Conservation (phyloP, 2,797 vertebrate species). For the Clamator glandarius region DNA sequence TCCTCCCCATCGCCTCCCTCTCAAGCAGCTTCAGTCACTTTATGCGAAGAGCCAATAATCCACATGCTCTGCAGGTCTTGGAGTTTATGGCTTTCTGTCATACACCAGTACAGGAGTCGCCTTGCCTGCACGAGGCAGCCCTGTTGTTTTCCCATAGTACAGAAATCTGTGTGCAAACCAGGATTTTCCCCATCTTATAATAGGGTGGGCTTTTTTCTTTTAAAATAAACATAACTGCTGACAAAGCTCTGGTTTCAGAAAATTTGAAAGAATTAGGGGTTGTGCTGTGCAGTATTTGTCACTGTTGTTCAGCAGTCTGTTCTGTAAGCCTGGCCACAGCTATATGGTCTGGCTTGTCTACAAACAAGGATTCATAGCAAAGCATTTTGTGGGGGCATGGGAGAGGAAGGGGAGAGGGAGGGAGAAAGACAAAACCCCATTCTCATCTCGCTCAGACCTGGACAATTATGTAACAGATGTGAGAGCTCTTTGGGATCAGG, state of each 20-base stretch:
- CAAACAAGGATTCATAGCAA: neutral
- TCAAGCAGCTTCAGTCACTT: neutral
- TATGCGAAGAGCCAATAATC: neutral
- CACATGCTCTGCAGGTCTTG: neutral
- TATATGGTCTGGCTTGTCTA: neutral
- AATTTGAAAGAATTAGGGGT: neutral
- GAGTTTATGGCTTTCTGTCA: neutral
- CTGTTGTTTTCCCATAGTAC: neutral
- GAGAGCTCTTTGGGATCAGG: neutral
- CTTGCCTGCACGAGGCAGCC: neutral
- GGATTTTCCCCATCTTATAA: neutral
- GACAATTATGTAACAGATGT: neutral
- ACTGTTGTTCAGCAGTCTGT: neutral
- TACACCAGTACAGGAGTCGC: neutral
- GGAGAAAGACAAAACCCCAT: neutral
- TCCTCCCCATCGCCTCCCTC: neutral
- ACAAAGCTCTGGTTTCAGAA: conserved; percentile 7
- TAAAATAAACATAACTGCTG: neutral
- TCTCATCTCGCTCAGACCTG: neutral
- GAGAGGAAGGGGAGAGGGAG: neutral
- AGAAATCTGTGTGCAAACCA: neutral
- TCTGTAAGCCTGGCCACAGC: neutral
- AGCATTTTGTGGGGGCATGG: conserved; percentile 8
- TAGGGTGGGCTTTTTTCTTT: neutral
- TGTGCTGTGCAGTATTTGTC: neutral